Evolutionary conservation across 2,797 vertebrate species (phyloP).

Genomic region (Chrysocyon brachyurus): DNA sequence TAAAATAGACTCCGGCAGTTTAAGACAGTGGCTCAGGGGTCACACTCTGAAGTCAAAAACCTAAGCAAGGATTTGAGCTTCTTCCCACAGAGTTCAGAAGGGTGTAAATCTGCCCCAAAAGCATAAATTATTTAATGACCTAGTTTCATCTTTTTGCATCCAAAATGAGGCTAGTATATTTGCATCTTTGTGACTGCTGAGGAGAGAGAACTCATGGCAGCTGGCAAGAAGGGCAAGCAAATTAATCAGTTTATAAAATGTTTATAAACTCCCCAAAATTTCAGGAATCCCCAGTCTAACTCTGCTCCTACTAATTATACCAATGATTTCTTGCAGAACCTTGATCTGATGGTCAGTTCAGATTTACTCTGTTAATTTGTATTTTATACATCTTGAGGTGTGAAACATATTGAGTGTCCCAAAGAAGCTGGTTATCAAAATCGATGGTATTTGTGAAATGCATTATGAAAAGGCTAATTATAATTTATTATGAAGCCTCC

Average conservation of each 20-base stretch:
- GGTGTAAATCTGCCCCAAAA: conserved; percentile 17
- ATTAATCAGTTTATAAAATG: conserved; percentile 58
- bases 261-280: conserved; percentile 53
- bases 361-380: not conserved
- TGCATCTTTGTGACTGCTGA: conserved; percentile 27
- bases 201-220: not conserved
- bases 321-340: not conserved
- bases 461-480: not conserved
- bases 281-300: not conserved
- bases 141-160: conserved; percentile 68
- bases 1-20: not conserved
- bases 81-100: conserved; percentile 62
- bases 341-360: not conserved
- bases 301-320: not conserved
- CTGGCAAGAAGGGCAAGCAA: conserved; percentile 54
- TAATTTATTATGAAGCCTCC: conserved; percentile 26
- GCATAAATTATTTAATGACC: conserved; percentile 71
- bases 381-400: conserved; percentile 6
- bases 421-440: not conserved
- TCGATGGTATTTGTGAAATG: conserved; percentile 50
- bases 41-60: not conserved
- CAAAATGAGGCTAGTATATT: conserved; percentile 63
- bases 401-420: conserved; percentile 5
- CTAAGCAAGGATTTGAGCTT: not conserved
- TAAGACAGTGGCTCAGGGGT: not conserved